Conservation (phyloP, 2,797 vertebrate genomes). For the Sternarchorhynchus goeldii region DNA sequence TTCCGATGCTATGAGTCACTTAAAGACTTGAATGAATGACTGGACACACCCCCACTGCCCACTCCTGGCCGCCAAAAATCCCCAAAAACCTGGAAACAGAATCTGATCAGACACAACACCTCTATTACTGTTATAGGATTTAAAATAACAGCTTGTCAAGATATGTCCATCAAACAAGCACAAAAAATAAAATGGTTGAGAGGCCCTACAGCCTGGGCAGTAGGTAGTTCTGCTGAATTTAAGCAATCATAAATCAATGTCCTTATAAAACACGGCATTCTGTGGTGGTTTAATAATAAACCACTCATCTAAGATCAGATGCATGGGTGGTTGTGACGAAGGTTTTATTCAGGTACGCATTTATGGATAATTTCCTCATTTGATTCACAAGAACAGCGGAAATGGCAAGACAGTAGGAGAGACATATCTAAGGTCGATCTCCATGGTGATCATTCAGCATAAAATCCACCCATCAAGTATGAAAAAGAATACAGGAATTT, state of each 20-base stretch:
- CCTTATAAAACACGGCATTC: neutral
- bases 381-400: slow-evolving; percentile 3
- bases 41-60: too few species aligned
- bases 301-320: neutral
- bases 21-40: too few species aligned
- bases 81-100: neutral
- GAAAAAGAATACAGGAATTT: neutral
- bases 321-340: neutral
- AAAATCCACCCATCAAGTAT: neutral
- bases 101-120: neutral
- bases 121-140: too few species aligned
- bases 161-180: too few species aligned
- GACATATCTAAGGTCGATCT: neutral
- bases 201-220: too few species aligned
- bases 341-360: neutral
- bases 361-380: slow-evolving; percentile 20
- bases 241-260: neutral
- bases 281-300: neutral
- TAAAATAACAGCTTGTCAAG: too few species aligned
- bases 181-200: too few species aligned
- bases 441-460: slow-evolving; percentile 5
- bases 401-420: slow-evolving; percentile 14
- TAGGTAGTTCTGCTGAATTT: too few species aligned
- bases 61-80: too few species aligned
- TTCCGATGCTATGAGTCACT: neutral